Base-by-base conservation (phyloP, 1,140 invertebrate genomes). In the Penaeus japonicus region DNA sequence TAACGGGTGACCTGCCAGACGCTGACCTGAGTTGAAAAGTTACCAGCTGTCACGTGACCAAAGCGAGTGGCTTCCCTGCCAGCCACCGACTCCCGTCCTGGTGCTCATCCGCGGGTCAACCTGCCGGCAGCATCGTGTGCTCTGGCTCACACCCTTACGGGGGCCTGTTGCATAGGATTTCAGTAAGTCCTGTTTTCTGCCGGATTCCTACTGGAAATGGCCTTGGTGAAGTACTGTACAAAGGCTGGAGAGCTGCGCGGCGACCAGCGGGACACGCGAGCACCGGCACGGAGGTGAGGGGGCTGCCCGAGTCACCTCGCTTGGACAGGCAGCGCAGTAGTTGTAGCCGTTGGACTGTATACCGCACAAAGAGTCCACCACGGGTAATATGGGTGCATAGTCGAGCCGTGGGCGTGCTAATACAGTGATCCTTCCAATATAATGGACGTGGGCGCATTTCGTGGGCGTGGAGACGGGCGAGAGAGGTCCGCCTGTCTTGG, bases 341-440 rank as follows among this genome's bases (percentile, higher is more conserved):
- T 65, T 35, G 80, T 83, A 83, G 81, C 81, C 65, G 27, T 83
- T 59, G 65, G 81, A 59, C 81, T 65, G 81, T 83, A 62, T 59
- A 83, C 55, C 81, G 81, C 81, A 83, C 81, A 83, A 83, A 83
- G 81, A 59, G 57, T 83, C 81, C 81, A 83, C 81, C 81, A 83
- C 81, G 81, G 81, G 81, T 83, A 83, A 83, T 32, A 83, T 83
- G 81, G 81, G 81, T 83, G 81, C 81, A 83, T 83, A 65, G 59
- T 62, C 59, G 81, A 83, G 59, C 55, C 81, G 57, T 54, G 81
- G 81, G 81, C 81, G 81, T 83, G 81, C 81, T 62, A 65, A 65
- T 83, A 83, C 81, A 83, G 81, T 83, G 81, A 83, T 83, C 81
- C 81, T 83, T 65, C 81, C 81, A 83, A 54, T 62, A 83, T 39